These are phyloP conservation scores for Calcarius lapponicus DNA, from an alignment of 2,797 vertebrate species.

Conservation along the genomic window DNA sequence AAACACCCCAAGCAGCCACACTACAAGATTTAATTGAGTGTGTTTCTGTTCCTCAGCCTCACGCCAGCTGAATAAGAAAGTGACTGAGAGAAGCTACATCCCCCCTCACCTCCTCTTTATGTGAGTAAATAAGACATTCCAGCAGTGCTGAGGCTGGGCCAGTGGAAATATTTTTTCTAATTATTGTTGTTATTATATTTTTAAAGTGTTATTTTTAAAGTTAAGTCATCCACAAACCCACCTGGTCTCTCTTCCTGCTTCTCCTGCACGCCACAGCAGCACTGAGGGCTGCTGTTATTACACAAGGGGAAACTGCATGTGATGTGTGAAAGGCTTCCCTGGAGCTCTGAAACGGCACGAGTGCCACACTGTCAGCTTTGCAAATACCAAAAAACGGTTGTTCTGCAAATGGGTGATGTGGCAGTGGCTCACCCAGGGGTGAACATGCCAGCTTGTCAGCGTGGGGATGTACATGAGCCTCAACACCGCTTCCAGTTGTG, in stretches of 20 bases:
- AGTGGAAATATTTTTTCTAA: neutral
- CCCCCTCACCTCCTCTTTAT: neutral
- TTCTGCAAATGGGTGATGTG: neutral
- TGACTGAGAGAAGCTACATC: neutral
- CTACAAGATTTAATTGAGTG: neutral
- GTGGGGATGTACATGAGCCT: neutral
- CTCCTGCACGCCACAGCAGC: neutral
- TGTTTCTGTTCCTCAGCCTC: neutral
- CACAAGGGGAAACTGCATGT: neutral
- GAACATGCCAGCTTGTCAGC: neutral
- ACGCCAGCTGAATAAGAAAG: neutral
- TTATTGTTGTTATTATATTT: neutral
- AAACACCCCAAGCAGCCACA: neutral
- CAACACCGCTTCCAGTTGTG: neutral
- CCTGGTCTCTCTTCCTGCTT: neutral
- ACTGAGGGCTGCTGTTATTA: neutral
- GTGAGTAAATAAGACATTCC: conserved; percentile 1
- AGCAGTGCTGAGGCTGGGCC: neutral
- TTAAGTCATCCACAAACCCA: neutral
- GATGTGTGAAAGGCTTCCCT: neutral
- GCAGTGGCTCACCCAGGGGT: neutral
- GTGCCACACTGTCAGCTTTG: neutral
- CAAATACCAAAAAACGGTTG: neutral
- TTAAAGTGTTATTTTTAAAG: neutral
- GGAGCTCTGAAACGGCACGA: neutral